Base-by-base conservation (phyloP, 2,113 vertebrate genomes). In the Sturnus vulgaris region DNA sequence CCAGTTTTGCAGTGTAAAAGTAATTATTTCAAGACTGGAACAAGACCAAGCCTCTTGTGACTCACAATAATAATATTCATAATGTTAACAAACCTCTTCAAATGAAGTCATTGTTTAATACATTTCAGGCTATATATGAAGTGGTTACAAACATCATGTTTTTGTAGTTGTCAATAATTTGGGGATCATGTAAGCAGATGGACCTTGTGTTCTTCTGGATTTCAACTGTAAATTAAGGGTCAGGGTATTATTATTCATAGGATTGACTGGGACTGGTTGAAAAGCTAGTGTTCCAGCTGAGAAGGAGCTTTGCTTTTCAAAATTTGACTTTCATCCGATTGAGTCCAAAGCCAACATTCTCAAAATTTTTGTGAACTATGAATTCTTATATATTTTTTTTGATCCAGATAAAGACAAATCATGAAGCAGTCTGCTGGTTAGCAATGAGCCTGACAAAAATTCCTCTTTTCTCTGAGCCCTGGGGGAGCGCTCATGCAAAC, bases 101-200 rank as follows among this genome's bases (percentile, higher is more conserved):
- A 63, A 94, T 84, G 46, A 93, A 96, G 90, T 82, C n/a, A 92
- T 68, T 87, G 72, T 78, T 96, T 97, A 96, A 92, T 87, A 65
- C 8, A n/a, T 84, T 94, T 94, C 55, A 64, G 77, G 66, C 76
- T 82, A 15, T 50, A 86, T 82, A 35, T 78, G 78, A 89, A 89
- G 78, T 81, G 64, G 84, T 60, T 96, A 71, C 88, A 96, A 86
- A 89, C 57, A 73, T 47, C 30, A 37, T 69, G 60, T 47, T 92
- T 88, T 61, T 90, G 71, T 23, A 75, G 47, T 83, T 90, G 90
- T 91, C 93, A 83, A 56, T 94, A 83, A 77, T 86, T 71, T 83
- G 2, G 37, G 72, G 39, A 95, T 88, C 6, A 1, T n/a, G 40
- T 91, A 93, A 88, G 72, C 75, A 55, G 59, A 80, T 3, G 11